Conservation (phyloP, 2,113 vertebrate genomes). For the Megaleporinus macrocephalus region DNA sequence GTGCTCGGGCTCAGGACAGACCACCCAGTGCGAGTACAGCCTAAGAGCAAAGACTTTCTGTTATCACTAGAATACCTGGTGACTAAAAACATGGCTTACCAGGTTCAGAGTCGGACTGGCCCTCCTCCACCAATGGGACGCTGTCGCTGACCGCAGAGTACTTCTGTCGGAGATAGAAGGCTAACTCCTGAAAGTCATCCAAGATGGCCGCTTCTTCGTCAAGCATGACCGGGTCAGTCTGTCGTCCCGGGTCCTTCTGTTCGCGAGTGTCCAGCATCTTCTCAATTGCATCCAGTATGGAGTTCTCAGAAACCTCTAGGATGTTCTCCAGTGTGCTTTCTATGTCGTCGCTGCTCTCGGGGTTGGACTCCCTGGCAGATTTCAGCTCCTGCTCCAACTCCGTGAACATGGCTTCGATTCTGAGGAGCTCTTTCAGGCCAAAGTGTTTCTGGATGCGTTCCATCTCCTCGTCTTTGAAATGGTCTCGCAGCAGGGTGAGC, state of each 20-base stretch:
- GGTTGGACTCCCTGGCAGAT: constrained; percentile 65
- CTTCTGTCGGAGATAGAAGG: constrained; percentile 86
- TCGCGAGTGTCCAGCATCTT: constrained; percentile 80
- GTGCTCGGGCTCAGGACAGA: too few relatives aligned
- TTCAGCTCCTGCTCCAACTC: constrained; percentile 84
- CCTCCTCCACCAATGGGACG: constrained; percentile 62
- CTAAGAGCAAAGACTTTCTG: too few relatives aligned
- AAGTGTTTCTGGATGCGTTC: constrained; percentile 80
- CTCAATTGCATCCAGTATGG: constrained; percentile 84
- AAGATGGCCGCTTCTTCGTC: constrained; percentile 85
- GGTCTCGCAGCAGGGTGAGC: constrained; percentile 78
- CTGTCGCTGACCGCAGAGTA: constrained; percentile 78
- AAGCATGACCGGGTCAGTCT: constrained; percentile 67
- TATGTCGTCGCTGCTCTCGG: constrained; percentile 64
- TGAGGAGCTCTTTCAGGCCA: constrained; percentile 74
- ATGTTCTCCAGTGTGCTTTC: constrained; percentile 86
- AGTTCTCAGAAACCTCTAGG: constrained; percentile 82
- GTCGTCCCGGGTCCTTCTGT: constrained; percentile 57
- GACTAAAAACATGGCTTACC: constrained; percentile 57
- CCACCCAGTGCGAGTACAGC: too few relatives aligned
- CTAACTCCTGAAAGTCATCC: constrained; percentile 90
- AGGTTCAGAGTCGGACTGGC: constrained; percentile 40
- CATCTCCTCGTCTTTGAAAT: constrained; percentile 80
- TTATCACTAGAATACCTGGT: not conserved
- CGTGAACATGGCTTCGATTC: constrained; percentile 84